Evolutionary conservation across 2,113 vertebrate genomes (phyloP).

Genomic region (Natator depressus): DNA sequence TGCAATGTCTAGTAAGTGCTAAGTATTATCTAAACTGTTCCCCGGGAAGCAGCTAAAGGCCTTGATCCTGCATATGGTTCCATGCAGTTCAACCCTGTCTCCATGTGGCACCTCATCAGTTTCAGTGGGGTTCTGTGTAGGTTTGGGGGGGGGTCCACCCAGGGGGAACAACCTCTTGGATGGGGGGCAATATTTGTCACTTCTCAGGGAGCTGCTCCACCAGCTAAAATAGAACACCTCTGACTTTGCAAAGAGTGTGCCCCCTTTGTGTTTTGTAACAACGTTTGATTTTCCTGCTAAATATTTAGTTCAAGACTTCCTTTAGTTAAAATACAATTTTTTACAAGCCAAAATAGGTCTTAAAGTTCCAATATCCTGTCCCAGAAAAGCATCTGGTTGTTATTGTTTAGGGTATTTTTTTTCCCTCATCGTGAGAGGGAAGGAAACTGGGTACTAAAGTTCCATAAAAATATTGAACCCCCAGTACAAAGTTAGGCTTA

Average conservation of each 20-base stretch:
- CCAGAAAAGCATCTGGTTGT: background rate
- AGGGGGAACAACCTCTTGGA: background rate
- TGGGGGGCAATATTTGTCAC: background rate
- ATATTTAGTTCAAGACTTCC: background rate
- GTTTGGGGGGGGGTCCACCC: background rate
- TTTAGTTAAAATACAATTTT: background rate
- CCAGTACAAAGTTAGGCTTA: background rate
- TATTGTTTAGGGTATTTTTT: constrained; percentile 8
- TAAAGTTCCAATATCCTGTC: accelerated
- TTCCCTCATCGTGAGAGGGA: background rate
- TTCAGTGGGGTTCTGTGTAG: background rate
- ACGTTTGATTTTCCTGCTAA: background rate
- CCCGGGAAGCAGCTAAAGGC: background rate
- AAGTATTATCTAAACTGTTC: background rate
- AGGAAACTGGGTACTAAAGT: background rate
- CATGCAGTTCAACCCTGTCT: background rate
- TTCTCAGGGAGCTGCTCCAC: background rate
- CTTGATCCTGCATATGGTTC: background rate
- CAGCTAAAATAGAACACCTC: background rate
- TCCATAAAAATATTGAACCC: constrained; percentile 9
- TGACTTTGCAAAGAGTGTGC: background rate
- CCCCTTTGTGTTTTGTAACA: accelerated
- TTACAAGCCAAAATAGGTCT: background rate
- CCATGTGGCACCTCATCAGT: background rate
- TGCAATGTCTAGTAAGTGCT: background rate